These are phyloP conservation scores for Coregonus sp. DNA, from an alignment of 2,797 vertebrate genomes.

Conservation along the genomic window DNA sequence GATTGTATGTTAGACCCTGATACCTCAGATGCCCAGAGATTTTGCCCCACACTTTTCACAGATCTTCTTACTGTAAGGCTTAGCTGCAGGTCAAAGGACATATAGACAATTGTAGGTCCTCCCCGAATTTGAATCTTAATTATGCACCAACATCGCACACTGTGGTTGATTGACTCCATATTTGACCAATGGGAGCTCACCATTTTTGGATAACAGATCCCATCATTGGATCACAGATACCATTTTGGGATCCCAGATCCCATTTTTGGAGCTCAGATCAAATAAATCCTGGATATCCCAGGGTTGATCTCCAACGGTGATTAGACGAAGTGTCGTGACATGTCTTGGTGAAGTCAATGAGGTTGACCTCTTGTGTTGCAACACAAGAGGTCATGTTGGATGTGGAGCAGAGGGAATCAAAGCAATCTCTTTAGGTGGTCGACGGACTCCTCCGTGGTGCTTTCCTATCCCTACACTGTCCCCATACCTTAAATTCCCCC, in stretches of 20 bases:
- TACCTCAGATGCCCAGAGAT: not conserved
- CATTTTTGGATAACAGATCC: not conserved
- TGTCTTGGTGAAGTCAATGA: not conserved
- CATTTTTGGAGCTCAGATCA: not conserved
- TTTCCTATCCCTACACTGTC: slow-evolving; percentile 16
- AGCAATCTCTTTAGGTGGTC: slow-evolving; percentile 16
- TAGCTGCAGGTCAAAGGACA: not conserved
- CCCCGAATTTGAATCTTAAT: not conserved
- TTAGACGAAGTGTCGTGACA: not conserved
- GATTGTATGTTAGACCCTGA: not conserved
- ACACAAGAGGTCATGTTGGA: not conserved
- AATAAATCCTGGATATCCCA: not conserved
- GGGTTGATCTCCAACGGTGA: not conserved
- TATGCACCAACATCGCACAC: not conserved
- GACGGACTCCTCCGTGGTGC: slow-evolving; percentile 32
- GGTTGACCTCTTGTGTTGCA: not conserved
- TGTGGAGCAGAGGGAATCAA: slow-evolving; percentile 7
- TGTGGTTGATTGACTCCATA: not conserved
- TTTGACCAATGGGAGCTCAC: not conserved
- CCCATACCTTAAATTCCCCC: not conserved
- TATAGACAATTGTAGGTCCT: too few species aligned
- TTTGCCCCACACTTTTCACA: not conserved
- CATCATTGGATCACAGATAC: too few species aligned
- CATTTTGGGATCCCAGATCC: too few species aligned
- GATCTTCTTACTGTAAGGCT: not conserved